Evolutionary conservation across 2,113 vertebrate genomes (phyloP).

Genomic region (Pseudolaguvia tuberculata): DNA sequence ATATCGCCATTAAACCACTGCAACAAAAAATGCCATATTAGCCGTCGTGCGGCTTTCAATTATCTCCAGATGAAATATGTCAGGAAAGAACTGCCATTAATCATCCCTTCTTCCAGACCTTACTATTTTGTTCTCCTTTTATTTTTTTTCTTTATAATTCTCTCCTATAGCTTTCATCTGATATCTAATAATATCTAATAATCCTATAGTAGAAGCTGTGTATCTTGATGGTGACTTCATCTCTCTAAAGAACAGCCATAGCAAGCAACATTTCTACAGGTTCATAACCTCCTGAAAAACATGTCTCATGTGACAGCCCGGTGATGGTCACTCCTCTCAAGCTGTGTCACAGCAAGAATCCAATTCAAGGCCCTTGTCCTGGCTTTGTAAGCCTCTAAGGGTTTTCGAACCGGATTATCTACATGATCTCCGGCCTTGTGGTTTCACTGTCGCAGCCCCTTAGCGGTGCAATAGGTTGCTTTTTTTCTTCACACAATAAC

Average conservation of each 20-base stretch:
- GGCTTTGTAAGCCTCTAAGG: background rate
- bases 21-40: background rate
- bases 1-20: background rate
- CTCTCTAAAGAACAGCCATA: background rate
- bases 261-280: background rate
- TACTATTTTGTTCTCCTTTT: background rate
- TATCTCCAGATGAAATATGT: background rate
- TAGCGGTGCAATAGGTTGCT: background rate
- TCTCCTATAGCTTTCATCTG: background rate
- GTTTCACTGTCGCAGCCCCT: background rate
- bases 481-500: background rate
- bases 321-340: background rate
- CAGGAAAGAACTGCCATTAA: background rate
- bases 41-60: too few species aligned
- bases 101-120: background rate
- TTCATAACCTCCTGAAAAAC: slow-evolving; percentile 16
- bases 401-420: slow-evolving; percentile 5
- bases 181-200: slow-evolving; percentile 11
- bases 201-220: background rate
- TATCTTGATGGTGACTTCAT: background rate
- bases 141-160: background rate
- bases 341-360: slow-evolving; percentile 13
- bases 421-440: slow-evolving; percentile 4
- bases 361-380: background rate
- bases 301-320: background rate